These are phyloP conservation scores for Carapus acus DNA, from an alignment of 2,797 vertebrate genomes.

Conservation along the genomic window DNA sequence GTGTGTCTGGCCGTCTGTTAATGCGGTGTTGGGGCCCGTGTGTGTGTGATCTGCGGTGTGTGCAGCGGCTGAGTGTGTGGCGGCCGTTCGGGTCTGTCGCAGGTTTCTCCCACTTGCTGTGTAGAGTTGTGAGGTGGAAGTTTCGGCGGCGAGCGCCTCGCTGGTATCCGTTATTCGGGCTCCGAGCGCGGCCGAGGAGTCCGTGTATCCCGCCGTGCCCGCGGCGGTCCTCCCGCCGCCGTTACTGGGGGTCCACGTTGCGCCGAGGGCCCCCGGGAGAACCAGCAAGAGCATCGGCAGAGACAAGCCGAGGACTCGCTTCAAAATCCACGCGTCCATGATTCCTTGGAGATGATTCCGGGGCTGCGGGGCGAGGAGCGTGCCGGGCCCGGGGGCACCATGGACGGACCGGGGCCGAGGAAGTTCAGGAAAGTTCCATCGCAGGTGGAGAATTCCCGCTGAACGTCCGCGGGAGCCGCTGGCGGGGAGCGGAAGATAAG, in stretches of 20 bases:
- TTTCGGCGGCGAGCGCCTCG: slow-evolving; percentile 6
- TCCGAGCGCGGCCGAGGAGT: slow-evolving; percentile 20
- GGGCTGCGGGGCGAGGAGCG: slow-evolving; percentile 47
- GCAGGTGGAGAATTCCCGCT: slow-evolving; percentile 42
- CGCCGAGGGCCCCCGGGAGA: slow-evolving; percentile 54
- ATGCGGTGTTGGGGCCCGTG: too few species aligned
- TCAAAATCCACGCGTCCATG: slow-evolving; percentile 71
- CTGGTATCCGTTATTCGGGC: slow-evolving; percentile 17
- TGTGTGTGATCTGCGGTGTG: too few species aligned
- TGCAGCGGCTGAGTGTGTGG: slow-evolving; percentile 5
- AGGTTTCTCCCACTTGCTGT: slow-evolving; percentile 45
- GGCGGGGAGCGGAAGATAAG: slow-evolving; percentile 61
- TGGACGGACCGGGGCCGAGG: slow-evolving; percentile 49
- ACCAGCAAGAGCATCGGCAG: slow-evolving; percentile 59
- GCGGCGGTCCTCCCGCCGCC: slow-evolving; percentile 37
- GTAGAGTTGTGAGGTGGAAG: slow-evolving; percentile 45
- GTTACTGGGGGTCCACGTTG: slow-evolving; percentile 49
- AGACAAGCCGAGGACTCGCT: slow-evolving; percentile 53
- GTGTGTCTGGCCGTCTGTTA: too few species aligned
- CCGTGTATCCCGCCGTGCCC: slow-evolving; percentile 33
- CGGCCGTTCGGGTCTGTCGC: slow-evolving; percentile 48
- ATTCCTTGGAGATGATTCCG: slow-evolving; percentile 54
- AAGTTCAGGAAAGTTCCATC: slow-evolving; percentile 19
- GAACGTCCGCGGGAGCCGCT: slow-evolving; percentile 37
- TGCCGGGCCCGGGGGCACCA: slow-evolving; percentile 67